A percentile compares a stretch with the other conserved stretches of the same genome.
These are phyloP conservation scores for Huso huso DNA, from an alignment of 2,797 vertebrate species.

Conservation along the genomic window DNA sequence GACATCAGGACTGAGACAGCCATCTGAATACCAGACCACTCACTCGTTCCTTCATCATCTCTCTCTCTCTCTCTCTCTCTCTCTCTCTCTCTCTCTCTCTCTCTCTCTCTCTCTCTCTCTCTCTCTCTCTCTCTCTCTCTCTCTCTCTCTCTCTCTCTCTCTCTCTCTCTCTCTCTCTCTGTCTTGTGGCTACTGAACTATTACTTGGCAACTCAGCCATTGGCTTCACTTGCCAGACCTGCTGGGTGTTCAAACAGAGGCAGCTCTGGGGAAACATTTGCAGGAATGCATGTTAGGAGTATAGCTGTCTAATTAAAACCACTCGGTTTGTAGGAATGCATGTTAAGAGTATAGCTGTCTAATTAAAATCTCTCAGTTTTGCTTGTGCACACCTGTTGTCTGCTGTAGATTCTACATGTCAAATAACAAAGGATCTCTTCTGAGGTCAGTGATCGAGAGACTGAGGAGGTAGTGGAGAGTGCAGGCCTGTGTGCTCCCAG, in stretches of 20 bases:
- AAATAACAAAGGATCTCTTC: constrained; percentile 1
- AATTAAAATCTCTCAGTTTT: neutral
- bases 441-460: constrained; percentile 7
- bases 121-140: constrained; percentile 15
- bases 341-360: too few species aligned
- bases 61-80: neutral
- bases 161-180: constrained; percentile 12
- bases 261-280: too few species aligned
- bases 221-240: too few species aligned
- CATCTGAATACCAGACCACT: constrained; percentile 54
- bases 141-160: constrained; percentile 6
- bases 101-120: constrained; percentile 1
- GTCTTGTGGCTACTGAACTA: neutral
- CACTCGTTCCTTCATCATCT: neutral
- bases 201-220: neutral
- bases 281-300: too few species aligned
- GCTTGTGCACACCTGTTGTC: neutral
- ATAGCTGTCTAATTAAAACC: too few species aligned
- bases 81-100: constrained; percentile 5
- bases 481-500: too few species aligned
- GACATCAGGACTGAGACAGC: constrained; percentile 47
- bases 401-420: neutral
- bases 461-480: too few species aligned
- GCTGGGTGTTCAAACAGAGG: too few species aligned
- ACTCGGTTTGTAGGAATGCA: too few species aligned